Base-by-base conservation (phyloP, 2,797 vertebrate species). In the Acropternis orthonyx region DNA sequence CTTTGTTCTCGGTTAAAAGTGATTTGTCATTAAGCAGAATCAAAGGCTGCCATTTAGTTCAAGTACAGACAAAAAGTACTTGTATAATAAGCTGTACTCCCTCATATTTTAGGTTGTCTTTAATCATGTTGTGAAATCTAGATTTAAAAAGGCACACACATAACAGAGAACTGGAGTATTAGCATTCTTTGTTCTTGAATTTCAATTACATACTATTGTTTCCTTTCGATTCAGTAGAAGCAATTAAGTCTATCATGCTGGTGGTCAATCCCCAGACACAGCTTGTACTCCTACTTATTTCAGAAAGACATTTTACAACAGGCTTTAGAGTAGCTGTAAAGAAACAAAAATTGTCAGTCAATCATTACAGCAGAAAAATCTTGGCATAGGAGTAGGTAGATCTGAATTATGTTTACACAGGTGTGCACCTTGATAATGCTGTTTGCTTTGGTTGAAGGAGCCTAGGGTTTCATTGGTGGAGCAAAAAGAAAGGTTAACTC, bases 1-100 rank as follows among this genome's bases (percentile, higher is more conserved):
- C 94, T 96, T 96, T 96, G 91, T 93, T 95, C 91, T 63, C 3
- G 2, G 63, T 81, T 91, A 88, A 91, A 95, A 95, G 67, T 87
- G 80, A 92, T 94, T 96, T 96, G 89, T 88, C 85, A 92, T 95
- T 90, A 92, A 69, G 51, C 52, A 90, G 77, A 92, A 95, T 96
- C 85, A 95, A 95, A 96, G 85, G 52, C 48, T 93, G 62, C 41
- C 27, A 27, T 92, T 92, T 88, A 89, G 66, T 86, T 96, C 79
- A 93, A 86, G 73, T 74, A 73, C 48, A 81, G 59, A 85, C 67
- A 76, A 92, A 97, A 88, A 56, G 59, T 67, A 13, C 65, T 69
- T 39, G 58, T 86, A 78, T 83, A 94, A 93, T 86, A 79, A 84
- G 41, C 52, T 93, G 20, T 76, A 59, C 36, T 93, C 32, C 4